These are phyloP conservation scores for Hormaphis cornu DNA, from an alignment of 1,140 invertebrate genomes.

Conservation along the genomic window DNA sequence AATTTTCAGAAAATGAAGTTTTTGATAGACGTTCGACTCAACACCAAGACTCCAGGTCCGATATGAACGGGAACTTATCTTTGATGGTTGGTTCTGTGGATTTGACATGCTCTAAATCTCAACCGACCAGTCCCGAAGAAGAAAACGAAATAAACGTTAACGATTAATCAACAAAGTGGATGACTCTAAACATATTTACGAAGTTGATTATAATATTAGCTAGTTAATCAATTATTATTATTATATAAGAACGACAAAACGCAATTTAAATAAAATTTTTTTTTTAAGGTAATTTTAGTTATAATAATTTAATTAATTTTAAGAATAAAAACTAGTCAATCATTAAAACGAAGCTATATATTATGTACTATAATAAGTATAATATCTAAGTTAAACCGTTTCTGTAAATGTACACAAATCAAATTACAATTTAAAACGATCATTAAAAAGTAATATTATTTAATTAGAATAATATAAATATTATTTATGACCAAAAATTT, in stretches of 20 bases:
- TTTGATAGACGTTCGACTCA: neutral
- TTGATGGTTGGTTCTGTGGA: constrained; percentile 3
- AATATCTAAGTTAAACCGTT: too few species aligned
- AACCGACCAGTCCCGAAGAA: neutral
- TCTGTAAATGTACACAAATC: too few species aligned
- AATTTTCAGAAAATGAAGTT: constrained; percentile 10
- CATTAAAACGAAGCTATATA: too few species aligned
- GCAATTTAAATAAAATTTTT: neutral
- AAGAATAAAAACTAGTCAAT: too few species aligned
- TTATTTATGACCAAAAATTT: too few species aligned
- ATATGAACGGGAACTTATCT: constrained; percentile 19
- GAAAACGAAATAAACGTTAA: constrained; percentile 21
- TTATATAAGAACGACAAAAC: neutral
- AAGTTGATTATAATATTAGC: too few species aligned
- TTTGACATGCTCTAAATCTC: constrained; percentile 16
- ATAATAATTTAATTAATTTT: neutral
- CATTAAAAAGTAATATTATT: too few species aligned
- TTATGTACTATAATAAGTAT: too few species aligned
- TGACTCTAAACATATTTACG: too few species aligned
- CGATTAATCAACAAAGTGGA: too few species aligned
- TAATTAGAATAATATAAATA: too few species aligned
- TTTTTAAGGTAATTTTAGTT: neutral
- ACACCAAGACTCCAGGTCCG: neutral
- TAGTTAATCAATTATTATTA: neutral
- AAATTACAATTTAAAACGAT: too few species aligned